These are phyloP conservation scores for Omphaloscelis lunosa DNA, from an alignment of 2,888 invertebrate species.

Conservation along the genomic window DNA sequence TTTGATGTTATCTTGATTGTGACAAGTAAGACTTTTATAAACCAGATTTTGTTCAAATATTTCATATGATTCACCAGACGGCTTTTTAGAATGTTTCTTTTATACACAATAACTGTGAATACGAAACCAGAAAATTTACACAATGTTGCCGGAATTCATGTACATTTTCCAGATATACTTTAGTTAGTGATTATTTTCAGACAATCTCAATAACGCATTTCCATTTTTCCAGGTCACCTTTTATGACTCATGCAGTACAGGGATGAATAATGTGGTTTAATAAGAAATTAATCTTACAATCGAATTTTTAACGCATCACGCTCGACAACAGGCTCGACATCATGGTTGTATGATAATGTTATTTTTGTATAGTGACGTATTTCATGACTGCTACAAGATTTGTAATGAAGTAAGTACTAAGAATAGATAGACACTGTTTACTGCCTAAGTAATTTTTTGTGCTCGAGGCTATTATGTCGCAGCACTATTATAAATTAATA, in stretches of 20 bases:
- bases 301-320: background rate
- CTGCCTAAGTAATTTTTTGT: background rate
- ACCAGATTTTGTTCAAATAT: background rate
- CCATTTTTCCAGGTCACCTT: background rate
- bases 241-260: background rate
- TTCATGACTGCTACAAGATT: background rate
- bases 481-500: conserved; percentile 17
- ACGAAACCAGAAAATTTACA: background rate
- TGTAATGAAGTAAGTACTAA: background rate
- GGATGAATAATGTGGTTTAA: background rate
- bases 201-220: background rate
- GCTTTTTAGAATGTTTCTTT: background rate
- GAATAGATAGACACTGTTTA: background rate
- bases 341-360: background rate
- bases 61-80: no score
- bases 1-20: background rate
- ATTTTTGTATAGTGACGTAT: no score
- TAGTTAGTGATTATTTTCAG: background rate
- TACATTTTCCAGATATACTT: background rate
- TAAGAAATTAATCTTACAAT: background rate
- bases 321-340: no score
- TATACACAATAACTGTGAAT: background rate
- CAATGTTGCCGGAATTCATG: background rate
- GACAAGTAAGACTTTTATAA: background rate
- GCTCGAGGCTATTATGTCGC: background rate